Conservation (phyloP, 2,113 vertebrate species). For the Ptilonorhynchus violaceus region DNA sequence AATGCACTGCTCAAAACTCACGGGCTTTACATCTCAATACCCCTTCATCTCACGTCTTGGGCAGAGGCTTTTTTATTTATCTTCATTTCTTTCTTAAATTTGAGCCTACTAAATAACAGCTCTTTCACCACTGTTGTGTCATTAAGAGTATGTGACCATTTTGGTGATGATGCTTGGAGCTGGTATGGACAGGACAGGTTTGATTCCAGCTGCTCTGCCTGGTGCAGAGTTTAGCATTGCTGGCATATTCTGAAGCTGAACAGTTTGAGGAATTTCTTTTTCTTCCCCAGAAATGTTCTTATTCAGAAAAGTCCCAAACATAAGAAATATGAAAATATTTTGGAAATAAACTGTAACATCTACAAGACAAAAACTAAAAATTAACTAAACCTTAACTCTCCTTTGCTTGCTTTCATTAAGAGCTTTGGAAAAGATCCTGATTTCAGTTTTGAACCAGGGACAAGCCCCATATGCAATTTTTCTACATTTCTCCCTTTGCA, state of each 20-base stretch:
- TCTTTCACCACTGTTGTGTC: neutral
- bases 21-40: neutral
- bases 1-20: accelerated
- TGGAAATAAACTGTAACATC: neutral
- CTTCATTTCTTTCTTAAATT: neutral
- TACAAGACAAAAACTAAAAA: neutral
- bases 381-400: neutral
- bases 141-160: neutral
- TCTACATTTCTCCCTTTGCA: neutral
- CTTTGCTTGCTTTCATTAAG: neutral
- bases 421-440: neutral
- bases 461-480: neutral
- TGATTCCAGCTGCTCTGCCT: neutral
- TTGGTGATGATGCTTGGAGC: accelerated
- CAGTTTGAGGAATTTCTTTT: neutral
- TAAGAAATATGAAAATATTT: neutral
- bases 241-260: neutral
- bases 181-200: neutral
- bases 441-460: neutral
- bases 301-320: neutral
- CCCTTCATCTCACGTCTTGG: neutral
- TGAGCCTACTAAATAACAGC: neutral
- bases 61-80: neutral
- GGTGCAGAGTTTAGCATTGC: accelerated
- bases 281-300: neutral